phyloP scores from a whole-genome alignment of 2,888 invertebrate species.

The Nasonovia ribisnigri region DNA sequence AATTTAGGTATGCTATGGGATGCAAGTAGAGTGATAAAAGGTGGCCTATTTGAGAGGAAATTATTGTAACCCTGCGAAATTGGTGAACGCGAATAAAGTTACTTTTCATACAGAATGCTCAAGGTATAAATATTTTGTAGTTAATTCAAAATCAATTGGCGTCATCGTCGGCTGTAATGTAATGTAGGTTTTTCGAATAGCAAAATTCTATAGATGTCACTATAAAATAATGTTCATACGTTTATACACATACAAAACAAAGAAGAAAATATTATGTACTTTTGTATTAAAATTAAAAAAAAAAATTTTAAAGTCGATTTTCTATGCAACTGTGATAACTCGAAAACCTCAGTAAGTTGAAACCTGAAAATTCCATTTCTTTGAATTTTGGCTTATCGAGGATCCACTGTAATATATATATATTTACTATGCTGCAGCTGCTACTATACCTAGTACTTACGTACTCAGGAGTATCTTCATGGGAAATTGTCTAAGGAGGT shows the following conservation, averaged over 20 bases:
- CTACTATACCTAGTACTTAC: too few relatives aligned
- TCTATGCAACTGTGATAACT: neutral
- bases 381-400: neutral
- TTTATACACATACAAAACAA: too few relatives aligned
- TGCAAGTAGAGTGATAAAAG: too few relatives aligned
- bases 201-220: neutral
- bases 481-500: too few relatives aligned
- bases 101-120: neutral
- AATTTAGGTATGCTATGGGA: too few relatives aligned
- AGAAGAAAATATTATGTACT: too few relatives aligned
- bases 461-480: too few relatives aligned
- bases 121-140: neutral
- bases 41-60: too few relatives aligned
- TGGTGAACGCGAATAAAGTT: neutral
- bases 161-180: neutral
- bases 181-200: neutral
- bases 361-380: neutral
- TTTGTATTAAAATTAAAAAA: neutral
- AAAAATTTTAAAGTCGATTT: neutral
- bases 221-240: neutral
- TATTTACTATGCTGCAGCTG: too few relatives aligned
- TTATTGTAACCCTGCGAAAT: too few relatives aligned
- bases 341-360: neutral
- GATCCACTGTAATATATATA: too few relatives aligned
- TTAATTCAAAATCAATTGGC: neutral